Conservation (phyloP, 2,113 vertebrate species). For the Chaenogobius annularis region DNA sequence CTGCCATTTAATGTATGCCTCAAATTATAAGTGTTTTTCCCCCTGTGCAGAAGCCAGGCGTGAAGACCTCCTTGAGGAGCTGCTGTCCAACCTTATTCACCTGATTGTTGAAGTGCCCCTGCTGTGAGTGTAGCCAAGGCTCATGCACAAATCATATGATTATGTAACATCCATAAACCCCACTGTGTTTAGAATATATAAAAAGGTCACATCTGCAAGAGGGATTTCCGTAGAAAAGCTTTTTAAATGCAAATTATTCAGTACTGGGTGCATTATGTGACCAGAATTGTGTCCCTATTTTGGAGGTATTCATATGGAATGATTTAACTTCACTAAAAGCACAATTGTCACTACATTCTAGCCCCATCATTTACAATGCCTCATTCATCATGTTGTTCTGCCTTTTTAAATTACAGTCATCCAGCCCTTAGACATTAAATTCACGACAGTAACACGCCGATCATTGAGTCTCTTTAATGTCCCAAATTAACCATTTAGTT, state of each 20-base stretch:
- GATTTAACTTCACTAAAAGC: too few species aligned
- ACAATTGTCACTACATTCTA: too few species aligned
- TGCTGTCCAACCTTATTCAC: slow-evolving; percentile 91
- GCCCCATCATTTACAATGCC: too few species aligned
- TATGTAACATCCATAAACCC: neutral
- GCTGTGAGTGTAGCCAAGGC: slow-evolving; percentile 84
- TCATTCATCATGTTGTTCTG: too few species aligned
- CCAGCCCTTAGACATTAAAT: neutral
- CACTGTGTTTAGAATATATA: neutral
- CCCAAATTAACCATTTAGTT: neutral
- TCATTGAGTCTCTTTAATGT: too few species aligned
- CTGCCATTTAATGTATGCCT: slow-evolving; percentile 23
- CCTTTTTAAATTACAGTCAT: neutral
- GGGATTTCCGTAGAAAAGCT: neutral
- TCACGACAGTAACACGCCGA: neutral
- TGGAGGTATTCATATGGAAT: neutral
- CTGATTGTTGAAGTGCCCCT: slow-evolving; percentile 94
- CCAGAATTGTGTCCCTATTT: neutral
- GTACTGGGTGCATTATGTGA: too few species aligned
- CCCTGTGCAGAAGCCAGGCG: slow-evolving; percentile 72
- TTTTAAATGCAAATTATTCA: neutral
- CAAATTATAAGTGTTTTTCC: slow-evolving; percentile 22
- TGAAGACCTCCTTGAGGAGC: slow-evolving; percentile 92
- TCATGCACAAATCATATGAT: neutral
- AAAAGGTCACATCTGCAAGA: slow-evolving; percentile 19